Base-by-base conservation (phyloP, 1,140 invertebrate genomes). In the Mercenaria mercenaria region DNA sequence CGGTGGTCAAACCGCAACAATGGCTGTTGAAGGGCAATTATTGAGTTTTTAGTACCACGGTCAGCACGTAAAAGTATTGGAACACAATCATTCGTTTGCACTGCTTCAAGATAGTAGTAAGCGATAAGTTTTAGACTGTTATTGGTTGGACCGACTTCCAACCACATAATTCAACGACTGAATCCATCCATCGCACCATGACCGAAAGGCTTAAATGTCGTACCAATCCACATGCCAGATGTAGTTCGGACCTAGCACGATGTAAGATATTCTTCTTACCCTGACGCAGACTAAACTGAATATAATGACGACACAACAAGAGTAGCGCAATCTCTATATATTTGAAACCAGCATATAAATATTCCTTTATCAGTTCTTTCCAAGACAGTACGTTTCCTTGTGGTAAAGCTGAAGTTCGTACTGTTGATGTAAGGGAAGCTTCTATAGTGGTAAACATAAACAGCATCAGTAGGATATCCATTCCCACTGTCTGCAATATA, bases 21-120 rank as follows among this genome's bases (percentile, higher is more conserved):
- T 10, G 69, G 47, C 56, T 83, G 80, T n/a, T 77, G 37, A 15
- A 47, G 18, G 39, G 34, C 26, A 3, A 89, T 11, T 15, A 20
- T 52, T 39, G 41, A 23, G 34, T 81, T 89, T 82, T 89, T 64
- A n/a, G 87, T 89, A 26, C 80, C 88, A n/a, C 32, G 23, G 41
- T 89, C 80, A 29, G 29, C 41, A 32, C 67, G 20, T 20, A 43
- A n/a, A 37, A 91, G 8, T 43, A 32, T 76, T 18, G 80, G 80
- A 41, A n/a, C 79, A 67, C 32, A 29, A 29, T 18, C 26, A 23
- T 64, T 29, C 34, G 11, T 41, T 37, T 83, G 41, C 2, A 83
- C 18, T 11, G 80, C n/a, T 83, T 83, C 56, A 61, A 83, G 32
- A 83, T 41, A 43, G 61, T 83, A 64, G 15, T n/a, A n/a, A n/a